These are phyloP conservation scores for Stegana nigrithorax DNA, from an alignment of 2,888 invertebrate species.

Conservation along the genomic window DNA sequence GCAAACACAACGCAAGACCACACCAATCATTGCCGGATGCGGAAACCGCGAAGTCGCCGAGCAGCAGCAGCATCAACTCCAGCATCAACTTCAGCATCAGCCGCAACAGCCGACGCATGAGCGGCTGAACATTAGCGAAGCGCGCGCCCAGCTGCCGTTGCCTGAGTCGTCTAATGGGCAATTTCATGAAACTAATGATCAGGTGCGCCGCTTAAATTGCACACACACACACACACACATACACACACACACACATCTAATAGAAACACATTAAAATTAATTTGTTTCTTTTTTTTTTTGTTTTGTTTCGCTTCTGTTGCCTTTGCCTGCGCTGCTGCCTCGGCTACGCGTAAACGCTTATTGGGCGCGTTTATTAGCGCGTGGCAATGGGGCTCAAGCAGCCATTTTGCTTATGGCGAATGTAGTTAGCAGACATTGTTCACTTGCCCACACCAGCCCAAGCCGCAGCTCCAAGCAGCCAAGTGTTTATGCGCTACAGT, in stretches of 20 bases:
- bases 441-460: too few species aligned
- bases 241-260: too few species aligned
- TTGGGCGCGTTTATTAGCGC: background rate
- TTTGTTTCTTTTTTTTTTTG: background rate
- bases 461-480: too few species aligned
- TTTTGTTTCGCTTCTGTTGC: background rate
- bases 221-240: too few species aligned
- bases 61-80: constrained; percentile 30
- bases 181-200: constrained; percentile 36
- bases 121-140: background rate
- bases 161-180: too few species aligned
- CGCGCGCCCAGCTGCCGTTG: constrained; percentile 14
- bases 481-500: too few species aligned
- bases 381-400: too few species aligned
- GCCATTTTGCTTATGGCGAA: too few species aligned
- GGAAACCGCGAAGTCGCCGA: constrained; percentile 25
- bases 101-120: constrained; percentile 31
- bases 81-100: constrained; percentile 33
- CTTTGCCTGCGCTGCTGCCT: too few species aligned
- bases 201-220: constrained; percentile 40
- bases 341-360: too few species aligned
- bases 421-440: too few species aligned
- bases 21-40: constrained; percentile 41
- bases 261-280: too few species aligned
- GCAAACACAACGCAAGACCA: constrained; percentile 35